Evolutionary conservation across 2,888 invertebrate genomes (phyloP).

Genomic region (Drosophila pseudotalamancana): DNA sequence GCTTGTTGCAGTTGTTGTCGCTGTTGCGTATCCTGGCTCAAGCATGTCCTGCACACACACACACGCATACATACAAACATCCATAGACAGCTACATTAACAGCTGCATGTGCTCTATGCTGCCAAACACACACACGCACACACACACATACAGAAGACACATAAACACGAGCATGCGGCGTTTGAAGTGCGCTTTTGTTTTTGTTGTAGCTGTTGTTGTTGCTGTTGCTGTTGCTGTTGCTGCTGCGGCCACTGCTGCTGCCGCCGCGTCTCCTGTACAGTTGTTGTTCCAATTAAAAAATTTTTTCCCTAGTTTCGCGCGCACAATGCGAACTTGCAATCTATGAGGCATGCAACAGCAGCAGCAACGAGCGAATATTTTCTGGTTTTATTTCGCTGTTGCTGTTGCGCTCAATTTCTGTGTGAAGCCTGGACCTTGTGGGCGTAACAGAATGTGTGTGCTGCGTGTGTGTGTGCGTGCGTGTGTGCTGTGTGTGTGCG

Average conservation of each 20-base stretch:
- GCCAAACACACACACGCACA: conserved; percentile 10
- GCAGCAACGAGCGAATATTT: conserved; percentile 48
- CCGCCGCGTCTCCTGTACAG: conserved; percentile 69
- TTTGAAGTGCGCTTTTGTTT: conserved; percentile 70
- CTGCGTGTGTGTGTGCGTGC: conserved; percentile 30
- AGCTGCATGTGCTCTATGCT: conserved; percentile 62
- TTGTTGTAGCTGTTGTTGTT: conserved; percentile 56
- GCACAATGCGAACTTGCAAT: conserved; percentile 77
- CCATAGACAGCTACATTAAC: too few relatives aligned
- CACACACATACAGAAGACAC: conserved; percentile 22
- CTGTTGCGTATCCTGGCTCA: conserved; percentile 47
- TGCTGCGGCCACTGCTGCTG: conserved; percentile 29
- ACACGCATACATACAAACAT: not conserved
- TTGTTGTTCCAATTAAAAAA: conserved; percentile 82
- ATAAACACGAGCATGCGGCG: conserved; percentile 50
- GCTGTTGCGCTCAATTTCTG: conserved; percentile 61
- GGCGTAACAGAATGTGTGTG: conserved; percentile 43
- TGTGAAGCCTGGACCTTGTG: conserved; percentile 74
- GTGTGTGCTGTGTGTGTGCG: conserved; percentile 28
- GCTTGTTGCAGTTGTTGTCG: conserved; percentile 19
- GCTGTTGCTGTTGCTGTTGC: conserved; percentile 22
- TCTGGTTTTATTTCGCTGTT: conserved; percentile 63
- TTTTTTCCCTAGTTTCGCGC: conserved; percentile 81
- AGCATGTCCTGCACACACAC: conserved; percentile 67
- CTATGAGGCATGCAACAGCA: conserved; percentile 58